Conservation (phyloP, 2,113 vertebrate genomes). For the Aplodontia rufa region DNA sequence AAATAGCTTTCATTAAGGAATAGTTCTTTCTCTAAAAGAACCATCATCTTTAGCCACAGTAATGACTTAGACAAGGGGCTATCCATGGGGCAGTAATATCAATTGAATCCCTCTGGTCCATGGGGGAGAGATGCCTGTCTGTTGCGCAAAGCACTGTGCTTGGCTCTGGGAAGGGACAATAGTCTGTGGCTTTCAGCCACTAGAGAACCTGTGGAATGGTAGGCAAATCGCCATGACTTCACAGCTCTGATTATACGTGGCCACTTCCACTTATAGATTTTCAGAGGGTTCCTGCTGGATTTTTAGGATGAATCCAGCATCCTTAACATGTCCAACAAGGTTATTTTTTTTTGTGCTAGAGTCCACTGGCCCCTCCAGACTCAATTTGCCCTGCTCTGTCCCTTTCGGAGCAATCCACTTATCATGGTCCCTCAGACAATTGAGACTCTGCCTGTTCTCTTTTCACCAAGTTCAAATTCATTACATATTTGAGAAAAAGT, state of each 20-base stretch:
- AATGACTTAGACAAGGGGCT: not conserved
- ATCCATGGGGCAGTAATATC: not conserved
- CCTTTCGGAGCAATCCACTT: not conserved
- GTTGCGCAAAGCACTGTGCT: not conserved
- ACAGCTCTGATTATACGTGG: not conserved
- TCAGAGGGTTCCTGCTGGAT: not conserved
- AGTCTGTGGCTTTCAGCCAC: not conserved
- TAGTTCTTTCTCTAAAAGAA: not conserved
- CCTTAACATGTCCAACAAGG: not conserved
- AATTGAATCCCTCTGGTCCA: not conserved
- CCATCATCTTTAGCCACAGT: not conserved
- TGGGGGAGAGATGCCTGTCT: not conserved
- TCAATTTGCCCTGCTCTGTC: not conserved
- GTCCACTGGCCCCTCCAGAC: not conserved
- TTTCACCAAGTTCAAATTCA: not conserved
- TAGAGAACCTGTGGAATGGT: not conserved
- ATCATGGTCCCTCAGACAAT: not conserved
- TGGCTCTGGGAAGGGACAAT: fast-evolving
- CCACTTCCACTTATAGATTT: not conserved
- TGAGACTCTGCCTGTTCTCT: not conserved
- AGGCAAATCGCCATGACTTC: not conserved
- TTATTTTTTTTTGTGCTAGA: not conserved
- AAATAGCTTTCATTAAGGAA: not conserved
- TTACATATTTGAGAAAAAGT: not conserved
- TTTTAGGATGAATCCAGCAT: not conserved